A percentile compares a stretch with the other conserved stretches of the same genome.
Evolutionary conservation across 2,888 invertebrate genomes (phyloP).

Genomic region (Exephanes ischioxanthus): DNA sequence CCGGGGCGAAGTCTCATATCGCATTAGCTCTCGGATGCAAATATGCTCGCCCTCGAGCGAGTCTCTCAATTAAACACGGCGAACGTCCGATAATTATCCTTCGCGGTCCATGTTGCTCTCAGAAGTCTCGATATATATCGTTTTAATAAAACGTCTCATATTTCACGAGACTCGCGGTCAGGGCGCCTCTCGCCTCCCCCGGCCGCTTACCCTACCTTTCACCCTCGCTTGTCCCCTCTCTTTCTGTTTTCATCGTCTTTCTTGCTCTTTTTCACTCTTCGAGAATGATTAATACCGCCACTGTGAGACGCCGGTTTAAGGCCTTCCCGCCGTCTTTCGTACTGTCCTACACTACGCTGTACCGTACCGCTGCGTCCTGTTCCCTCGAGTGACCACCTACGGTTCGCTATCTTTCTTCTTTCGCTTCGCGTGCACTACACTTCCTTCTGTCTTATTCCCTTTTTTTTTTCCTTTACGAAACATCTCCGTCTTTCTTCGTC

Average conservation of each 20-base stretch:
- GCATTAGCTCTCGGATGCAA: slow-evolving; percentile 62
- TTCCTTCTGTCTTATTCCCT: not conserved
- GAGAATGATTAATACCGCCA: slow-evolving; percentile 78
- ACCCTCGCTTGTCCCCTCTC: slow-evolving; percentile 17
- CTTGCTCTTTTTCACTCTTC: slow-evolving; percentile 53
- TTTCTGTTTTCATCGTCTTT: slow-evolving; percentile 19
- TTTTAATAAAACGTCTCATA: slow-evolving; percentile 79
- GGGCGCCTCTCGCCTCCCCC: slow-evolving; percentile 37
- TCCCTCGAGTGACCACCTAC: slow-evolving; percentile 55
- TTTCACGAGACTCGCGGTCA: slow-evolving; percentile 71
- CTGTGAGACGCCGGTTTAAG: slow-evolving; percentile 75
- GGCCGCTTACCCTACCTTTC: slow-evolving; percentile 35
- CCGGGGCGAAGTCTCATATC: slow-evolving; percentile 53
- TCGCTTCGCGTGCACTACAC: slow-evolving; percentile 12
- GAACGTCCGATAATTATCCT: slow-evolving; percentile 75
- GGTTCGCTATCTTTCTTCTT: slow-evolving; percentile 42
- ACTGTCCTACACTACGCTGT: slow-evolving; percentile 35
- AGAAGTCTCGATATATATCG: slow-evolving; percentile 73
- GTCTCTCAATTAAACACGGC: slow-evolving; percentile 72
- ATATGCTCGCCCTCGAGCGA: slow-evolving; percentile 69
- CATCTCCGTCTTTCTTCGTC: slow-evolving; percentile 34
- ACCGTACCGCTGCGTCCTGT: slow-evolving; percentile 14
- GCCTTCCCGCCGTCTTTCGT: slow-evolving; percentile 76
- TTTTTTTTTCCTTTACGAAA: not conserved
- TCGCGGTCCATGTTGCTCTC: slow-evolving; percentile 42